phyloP scores from a whole-genome alignment of 2,888 invertebrate species.

The Falcaria lacertinaria region DNA sequence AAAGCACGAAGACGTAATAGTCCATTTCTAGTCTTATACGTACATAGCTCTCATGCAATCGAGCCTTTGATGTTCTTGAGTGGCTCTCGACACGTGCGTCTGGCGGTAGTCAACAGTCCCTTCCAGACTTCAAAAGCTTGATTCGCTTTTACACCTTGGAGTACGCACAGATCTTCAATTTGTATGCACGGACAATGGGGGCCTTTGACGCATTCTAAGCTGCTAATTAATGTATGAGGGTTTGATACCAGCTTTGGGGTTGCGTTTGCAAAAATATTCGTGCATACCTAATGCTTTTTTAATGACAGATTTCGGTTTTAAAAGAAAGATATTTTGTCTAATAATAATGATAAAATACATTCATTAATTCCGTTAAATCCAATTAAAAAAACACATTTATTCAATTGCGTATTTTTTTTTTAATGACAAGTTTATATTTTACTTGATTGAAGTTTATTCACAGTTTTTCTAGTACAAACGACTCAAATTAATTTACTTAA shows the following conservation, averaged over 20 bases:
- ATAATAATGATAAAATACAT: too few relatives aligned
- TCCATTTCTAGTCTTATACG: slow-evolving; percentile 24
- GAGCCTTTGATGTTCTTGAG: slow-evolving; percentile 62
- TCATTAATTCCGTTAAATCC: too few relatives aligned
- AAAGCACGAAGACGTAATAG: too few relatives aligned
- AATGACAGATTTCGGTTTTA: too few relatives aligned
- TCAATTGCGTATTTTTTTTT: too few relatives aligned
- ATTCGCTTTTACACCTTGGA: slow-evolving; percentile 69
- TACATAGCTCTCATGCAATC: slow-evolving; percentile 24
- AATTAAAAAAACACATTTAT: too few relatives aligned
- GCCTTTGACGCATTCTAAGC: slow-evolving; percentile 16
- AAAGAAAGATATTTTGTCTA: too few relatives aligned
- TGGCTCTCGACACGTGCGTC: slow-evolving; percentile 58
- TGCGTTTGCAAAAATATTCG: too few relatives aligned
- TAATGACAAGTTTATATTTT: too few relatives aligned
- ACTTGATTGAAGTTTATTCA: too few relatives aligned
- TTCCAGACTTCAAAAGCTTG: slow-evolving; percentile 60
- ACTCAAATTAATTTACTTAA: background rate
- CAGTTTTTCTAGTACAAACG: too few relatives aligned
- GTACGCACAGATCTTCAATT: slow-evolving; percentile 37
- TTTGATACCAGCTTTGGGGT: background rate
- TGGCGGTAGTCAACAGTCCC: slow-evolving; percentile 50
- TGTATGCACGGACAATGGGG: slow-evolving; percentile 16
- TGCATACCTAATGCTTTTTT: too few relatives aligned
- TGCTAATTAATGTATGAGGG: slow-evolving; percentile 20